Evolutionary conservation across 2,797 vertebrate species (phyloP), one percentile per base, ranked within the genome.

Genomic region (Eleutherodactylus coqui): DNA sequence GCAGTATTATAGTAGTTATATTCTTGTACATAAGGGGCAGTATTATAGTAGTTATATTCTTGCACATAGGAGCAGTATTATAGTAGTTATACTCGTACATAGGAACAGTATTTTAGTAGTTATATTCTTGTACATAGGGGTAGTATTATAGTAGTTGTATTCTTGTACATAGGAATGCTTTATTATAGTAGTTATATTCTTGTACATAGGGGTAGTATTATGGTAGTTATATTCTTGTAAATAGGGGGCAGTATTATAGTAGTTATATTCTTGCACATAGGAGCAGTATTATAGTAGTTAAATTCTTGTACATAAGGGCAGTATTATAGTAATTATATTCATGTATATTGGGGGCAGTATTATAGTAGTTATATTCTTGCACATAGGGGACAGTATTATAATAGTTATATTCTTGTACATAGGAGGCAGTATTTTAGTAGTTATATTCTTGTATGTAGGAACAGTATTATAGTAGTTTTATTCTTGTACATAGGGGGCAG

Each of bases 131-230:
- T 36, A 67, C 16, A 67, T 34, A 32, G 60, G 60, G 7, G n/a
- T 24, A 60, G 55, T 60, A 60, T 60, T 60, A 64, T 64, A 64
- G 60, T 64, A 64, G 60, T 32, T 62, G 27, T 58, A 58, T 58
- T n/a, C 55, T 58, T 58, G 55, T 58, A 58, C 11, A 58, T 58
- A 58, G 5, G 55, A n/a, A 13, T n/a, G n/a, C 24, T n/a, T 24
- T 58, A 58, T 58, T 58, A 58, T 58, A 58, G 55, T 58, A 58
- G 55, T 58, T 58, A 58, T 58, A 58, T 58, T 58, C 55, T 58
- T 58, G 55, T 27, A 58, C n/a, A 58, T n/a, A 58, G 24, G 55
- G 9, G 55, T 8, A 58, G 55, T 58, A 58, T 58, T 58, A 58
- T 58, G 27, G 55, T 58, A 58, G 55, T 58, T 58, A 58, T 58